Evolutionary conservation across 2,113 vertebrate species (phyloP), one percentile per base, ranked within the genome.

Genomic region (Indicator maculatus): DNA sequence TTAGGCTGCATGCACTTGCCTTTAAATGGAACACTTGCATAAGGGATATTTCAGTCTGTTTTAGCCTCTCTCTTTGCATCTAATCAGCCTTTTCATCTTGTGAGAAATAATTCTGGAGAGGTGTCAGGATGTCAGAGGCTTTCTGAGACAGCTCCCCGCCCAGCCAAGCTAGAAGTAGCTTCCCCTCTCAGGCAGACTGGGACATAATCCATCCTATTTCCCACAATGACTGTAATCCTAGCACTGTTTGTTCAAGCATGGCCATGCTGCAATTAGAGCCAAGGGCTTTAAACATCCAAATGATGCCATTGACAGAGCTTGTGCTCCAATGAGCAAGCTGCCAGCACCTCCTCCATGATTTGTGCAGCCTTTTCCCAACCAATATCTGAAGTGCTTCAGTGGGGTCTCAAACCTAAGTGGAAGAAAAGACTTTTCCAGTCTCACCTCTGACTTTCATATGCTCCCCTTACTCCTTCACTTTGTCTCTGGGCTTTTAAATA

Each of bases 241-340:
- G 69, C 24, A 55, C 82, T 81, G 89, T 47, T 95, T 72, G 93
- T 95, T 88, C 89, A 86, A 88, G 89, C 95, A 88, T 69, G 72
- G 72, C 50, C 88, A 60, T 36, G 55, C 83, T 88, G 31, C 90
- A 85, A 52, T 92, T 93, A 91, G 56, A 94, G 94, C 89, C 90
- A 90, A 94, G 88, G 83, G 88, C 86, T 92, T 89, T 88, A 72
- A 85, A 41, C 70, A 81, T 88, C 81, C 94, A 91, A 91, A 95
- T 50, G 80, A 93, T 82, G 88, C 83, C 52, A 33, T 2, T 92
- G 94, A 66, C 94, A 92, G 83, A 44, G 83, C 71, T 19, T 33
- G 41, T 52, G 63, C 83, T 86, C 80, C 77, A 65, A 3, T 0
- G 5, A 83, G 24, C 0, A 9, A 92, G 26, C 47, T 58, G 88